These are phyloP conservation scores for Aquatica leii DNA, from an alignment of 2,888 invertebrate genomes.

Conservation along the genomic window DNA sequence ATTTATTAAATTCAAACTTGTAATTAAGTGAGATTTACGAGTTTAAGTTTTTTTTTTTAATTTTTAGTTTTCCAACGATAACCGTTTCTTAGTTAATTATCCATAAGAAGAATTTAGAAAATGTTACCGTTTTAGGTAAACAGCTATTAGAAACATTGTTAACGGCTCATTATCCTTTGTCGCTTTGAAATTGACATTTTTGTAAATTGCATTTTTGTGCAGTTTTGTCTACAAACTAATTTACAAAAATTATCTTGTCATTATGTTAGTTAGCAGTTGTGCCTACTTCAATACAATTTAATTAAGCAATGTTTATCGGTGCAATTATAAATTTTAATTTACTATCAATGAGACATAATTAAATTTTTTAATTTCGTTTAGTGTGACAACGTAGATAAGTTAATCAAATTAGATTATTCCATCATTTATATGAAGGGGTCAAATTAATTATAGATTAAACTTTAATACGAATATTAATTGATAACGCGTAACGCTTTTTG, in stretches of 20 bases:
- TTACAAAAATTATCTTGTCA: no score
- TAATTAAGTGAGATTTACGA: constrained; percentile 37
- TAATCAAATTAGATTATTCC: not conserved
- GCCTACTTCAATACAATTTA: no score
- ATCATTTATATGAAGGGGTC: constrained; percentile 40
- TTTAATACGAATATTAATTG: constrained; percentile 3
- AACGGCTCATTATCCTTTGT: constrained; percentile 42
- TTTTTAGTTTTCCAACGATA: constrained; percentile 29
- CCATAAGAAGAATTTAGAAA: constrained; percentile 39
- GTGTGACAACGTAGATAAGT: not conserved
- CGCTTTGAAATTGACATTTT: constrained; percentile 41
- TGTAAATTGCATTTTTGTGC: constrained; percentile 19
- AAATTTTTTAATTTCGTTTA: not conserved
- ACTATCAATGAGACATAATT: not conserved
- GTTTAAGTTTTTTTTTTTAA: constrained; percentile 22
- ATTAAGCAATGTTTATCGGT: no score
- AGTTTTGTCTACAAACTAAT: constrained; percentile 15
- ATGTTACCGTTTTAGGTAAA: constrained; percentile 42
- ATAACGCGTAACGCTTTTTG: no score
- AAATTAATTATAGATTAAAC: constrained; percentile 52
- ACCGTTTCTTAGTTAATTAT: constrained; percentile 37
- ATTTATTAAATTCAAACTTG: constrained; percentile 37
- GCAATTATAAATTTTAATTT: no score
- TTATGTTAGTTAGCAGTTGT: no score
- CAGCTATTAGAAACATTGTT: constrained; percentile 42